Percentiles rank a stretch among this genome's conserved stretches.
Conservation (phyloP, 2,888 invertebrate genomes). For the Cordilura impudica region DNA sequence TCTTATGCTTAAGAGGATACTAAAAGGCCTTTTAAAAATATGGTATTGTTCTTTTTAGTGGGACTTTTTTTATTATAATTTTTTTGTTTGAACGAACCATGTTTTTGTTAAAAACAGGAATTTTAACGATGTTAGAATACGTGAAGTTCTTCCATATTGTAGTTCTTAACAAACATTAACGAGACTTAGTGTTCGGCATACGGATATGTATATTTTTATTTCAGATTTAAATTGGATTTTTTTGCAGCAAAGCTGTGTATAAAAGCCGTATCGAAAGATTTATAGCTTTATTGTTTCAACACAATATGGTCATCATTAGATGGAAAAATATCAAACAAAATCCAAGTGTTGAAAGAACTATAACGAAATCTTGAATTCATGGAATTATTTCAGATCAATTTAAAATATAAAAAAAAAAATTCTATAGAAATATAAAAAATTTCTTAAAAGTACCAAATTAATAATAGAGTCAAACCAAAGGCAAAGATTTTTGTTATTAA, state of each 20-base stretch:
- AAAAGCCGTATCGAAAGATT: slow-evolving; percentile 44
- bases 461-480: too few relatives aligned
- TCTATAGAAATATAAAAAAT: background rate
- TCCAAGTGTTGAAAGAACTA: slow-evolving; percentile 5
- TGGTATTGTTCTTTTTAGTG: slow-evolving; percentile 39
- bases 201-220: background rate
- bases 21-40: background rate
- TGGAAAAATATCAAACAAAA: slow-evolving; percentile 12
- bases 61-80: background rate
- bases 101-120: slow-evolving; percentile 25
- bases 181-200: slow-evolving; percentile 2
- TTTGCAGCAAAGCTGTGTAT: background rate
- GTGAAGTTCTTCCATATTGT: slow-evolving; percentile 16
- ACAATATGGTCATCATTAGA: slow-evolving; percentile 54
- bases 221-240: slow-evolving; percentile 35
- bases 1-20: slow-evolving; percentile 14
- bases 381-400: background rate
- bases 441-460: too few relatives aligned
- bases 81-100: background rate
- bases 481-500: too few relatives aligned
- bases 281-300: slow-evolving; percentile 60
- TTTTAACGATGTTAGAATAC: slow-evolving; percentile 56
- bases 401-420: background rate
- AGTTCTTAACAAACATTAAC: slow-evolving; percentile 12
- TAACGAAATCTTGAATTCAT: slow-evolving; percentile 3